These are phyloP conservation scores for Noctua fimbriata DNA, from an alignment of 2,888 invertebrate species.

Conservation along the genomic window DNA sequence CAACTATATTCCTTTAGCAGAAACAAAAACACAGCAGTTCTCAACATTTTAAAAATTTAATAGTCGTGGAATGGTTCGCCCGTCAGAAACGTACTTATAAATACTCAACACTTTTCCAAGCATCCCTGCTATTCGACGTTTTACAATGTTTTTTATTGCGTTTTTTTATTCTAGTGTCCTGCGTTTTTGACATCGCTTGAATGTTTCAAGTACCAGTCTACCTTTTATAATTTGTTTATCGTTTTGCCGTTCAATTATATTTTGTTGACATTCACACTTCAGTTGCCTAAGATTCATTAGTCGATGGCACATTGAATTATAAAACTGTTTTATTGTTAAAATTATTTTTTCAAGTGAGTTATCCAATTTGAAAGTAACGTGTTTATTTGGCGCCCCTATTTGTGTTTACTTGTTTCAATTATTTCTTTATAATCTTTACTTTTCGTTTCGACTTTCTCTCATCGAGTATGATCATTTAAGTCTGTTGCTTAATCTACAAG, in stretches of 20 bases:
- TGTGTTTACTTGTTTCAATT: background rate
- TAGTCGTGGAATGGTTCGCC: slow-evolving; percentile 30
- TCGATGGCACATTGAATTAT: slow-evolving; percentile 33
- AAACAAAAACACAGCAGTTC: slow-evolving; percentile 35
- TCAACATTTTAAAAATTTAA: slow-evolving; percentile 51
- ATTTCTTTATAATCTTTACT: background rate
- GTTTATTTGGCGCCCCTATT: background rate
- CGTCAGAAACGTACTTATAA: slow-evolving; percentile 40
- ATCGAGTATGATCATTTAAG: background rate
- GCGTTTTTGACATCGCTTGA: slow-evolving; percentile 52
- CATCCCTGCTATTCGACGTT: slow-evolving; percentile 47
- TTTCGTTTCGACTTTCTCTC: background rate
- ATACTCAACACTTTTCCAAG: slow-evolving; percentile 45
- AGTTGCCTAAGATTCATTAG: slow-evolving; percentile 40
- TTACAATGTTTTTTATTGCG: slow-evolving; percentile 55
- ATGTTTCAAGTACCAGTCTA: slow-evolving; percentile 40
- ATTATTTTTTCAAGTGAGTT: background rate
- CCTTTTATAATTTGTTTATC: slow-evolving; percentile 38
- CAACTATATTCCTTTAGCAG: slow-evolving; percentile 31
- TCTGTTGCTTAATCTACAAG: background rate
- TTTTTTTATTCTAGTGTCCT: slow-evolving; percentile 39
- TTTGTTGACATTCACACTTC: slow-evolving; percentile 33
- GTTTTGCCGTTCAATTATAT: slow-evolving; percentile 40
- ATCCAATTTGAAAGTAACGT: background rate
- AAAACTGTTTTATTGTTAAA: background rate